phyloP scores from a whole-genome alignment of 2,888 invertebrate species.

The Polydesmus complanatus region DNA sequence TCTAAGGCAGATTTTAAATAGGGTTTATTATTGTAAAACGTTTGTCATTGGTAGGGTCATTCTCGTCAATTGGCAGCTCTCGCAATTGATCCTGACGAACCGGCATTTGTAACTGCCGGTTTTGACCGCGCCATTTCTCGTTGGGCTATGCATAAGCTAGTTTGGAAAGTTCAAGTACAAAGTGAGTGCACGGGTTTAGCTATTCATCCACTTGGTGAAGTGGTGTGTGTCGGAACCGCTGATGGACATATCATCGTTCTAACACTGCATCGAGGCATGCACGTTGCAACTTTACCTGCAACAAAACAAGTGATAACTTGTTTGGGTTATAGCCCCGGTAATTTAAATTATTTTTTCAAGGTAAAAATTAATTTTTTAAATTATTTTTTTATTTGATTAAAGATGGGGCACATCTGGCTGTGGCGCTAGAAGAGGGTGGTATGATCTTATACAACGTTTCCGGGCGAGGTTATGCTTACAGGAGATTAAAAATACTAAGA shows the following conservation, averaged over 20 bases:
- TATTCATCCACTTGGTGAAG: slow-evolving; percentile 76
- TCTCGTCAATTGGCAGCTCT: slow-evolving; percentile 74
- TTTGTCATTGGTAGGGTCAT: slow-evolving; percentile 54
- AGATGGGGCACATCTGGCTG: slow-evolving; percentile 77
- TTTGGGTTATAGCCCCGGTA: slow-evolving; percentile 74
- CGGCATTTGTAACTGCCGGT: slow-evolving; percentile 81
- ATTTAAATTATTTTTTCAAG: not conserved
- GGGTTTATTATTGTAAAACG: not conserved
- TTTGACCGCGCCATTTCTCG: slow-evolving; percentile 79
- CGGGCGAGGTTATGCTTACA: slow-evolving; percentile 76
- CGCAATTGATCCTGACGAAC: slow-evolving; percentile 78
- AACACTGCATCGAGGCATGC: slow-evolving; percentile 71
- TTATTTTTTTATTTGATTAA: too few species aligned
- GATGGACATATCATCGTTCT: slow-evolving; percentile 76
- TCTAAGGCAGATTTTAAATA: not conserved
- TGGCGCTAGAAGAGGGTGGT: slow-evolving; percentile 80
- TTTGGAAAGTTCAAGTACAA: slow-evolving; percentile 59
- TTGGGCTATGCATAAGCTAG: slow-evolving; percentile 75
- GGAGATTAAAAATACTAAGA: slow-evolving; percentile 24
- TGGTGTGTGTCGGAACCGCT: slow-evolving; percentile 73
- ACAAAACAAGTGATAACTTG: slow-evolving; percentile 77
- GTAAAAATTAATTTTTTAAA: not conserved
- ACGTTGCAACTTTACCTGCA: slow-evolving; percentile 69
- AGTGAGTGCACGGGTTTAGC: slow-evolving; percentile 77
- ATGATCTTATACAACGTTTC: slow-evolving; percentile 69